These are phyloP conservation scores for Bolinopsis microptera DNA, from an alignment of 37 sponge, comb jelly and placozoan genomes.

Conservation along the genomic window DNA sequence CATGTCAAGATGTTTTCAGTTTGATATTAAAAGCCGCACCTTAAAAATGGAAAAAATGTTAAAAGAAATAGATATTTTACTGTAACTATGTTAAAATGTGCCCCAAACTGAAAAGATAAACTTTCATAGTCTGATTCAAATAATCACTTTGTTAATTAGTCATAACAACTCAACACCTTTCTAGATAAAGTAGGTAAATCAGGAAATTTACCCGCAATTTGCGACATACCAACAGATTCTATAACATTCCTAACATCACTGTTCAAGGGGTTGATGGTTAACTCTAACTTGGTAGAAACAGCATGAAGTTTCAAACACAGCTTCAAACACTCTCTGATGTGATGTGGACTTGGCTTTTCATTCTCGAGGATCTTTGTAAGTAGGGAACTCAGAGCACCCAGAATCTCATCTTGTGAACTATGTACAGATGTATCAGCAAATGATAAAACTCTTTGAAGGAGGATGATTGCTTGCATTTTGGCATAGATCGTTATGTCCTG, in stretches of 20 bases:
- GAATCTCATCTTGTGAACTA: not conserved
- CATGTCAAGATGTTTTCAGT: too few species aligned
- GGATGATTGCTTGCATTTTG: not conserved
- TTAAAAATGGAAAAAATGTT: too few species aligned
- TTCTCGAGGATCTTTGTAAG: not conserved
- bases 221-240: not conserved
- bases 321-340: slow-evolving; percentile 51
- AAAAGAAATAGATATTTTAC: too few species aligned
- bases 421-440: not conserved
- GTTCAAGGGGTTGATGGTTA: not conserved
- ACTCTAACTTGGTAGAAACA: not conserved
- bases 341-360: slow-evolving; percentile 49
- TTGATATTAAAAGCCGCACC: too few species aligned
- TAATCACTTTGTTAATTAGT: not conserved
- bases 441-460: slow-evolving; percentile 46
- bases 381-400: not conserved
- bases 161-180: not conserved
- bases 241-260: not conserved
- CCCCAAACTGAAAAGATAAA: too few species aligned
- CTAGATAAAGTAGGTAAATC: not conserved
- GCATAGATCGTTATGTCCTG: not conserved
- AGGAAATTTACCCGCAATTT: not conserved
- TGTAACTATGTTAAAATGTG: too few species aligned
- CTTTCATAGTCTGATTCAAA: too few species aligned
- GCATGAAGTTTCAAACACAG: not conserved